These are phyloP conservation scores for Leucophenga varia DNA, from an alignment of 1,140 invertebrate species.

Conservation along the genomic window DNA sequence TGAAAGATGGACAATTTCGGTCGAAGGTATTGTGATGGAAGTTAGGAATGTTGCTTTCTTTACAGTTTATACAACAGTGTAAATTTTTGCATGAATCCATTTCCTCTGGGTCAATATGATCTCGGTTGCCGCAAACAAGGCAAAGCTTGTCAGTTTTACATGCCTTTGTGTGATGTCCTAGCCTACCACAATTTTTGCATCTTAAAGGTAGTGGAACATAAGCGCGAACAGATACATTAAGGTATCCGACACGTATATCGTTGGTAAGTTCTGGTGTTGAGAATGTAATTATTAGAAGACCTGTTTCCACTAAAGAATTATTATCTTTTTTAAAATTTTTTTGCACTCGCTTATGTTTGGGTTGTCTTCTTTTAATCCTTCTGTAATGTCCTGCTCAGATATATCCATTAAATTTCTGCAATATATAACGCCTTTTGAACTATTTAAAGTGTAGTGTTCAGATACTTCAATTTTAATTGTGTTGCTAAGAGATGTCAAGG, in stretches of 20 bases:
- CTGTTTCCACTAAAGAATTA: neutral
- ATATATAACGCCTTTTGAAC: conserved; percentile 2
- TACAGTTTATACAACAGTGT: neutral
- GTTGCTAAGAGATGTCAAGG: neutral
- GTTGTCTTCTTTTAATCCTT: too few relatives aligned
- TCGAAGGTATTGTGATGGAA: neutral
- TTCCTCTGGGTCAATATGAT: neutral
- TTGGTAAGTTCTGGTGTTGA: neutral
- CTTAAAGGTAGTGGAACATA: neutral
- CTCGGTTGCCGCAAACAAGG: neutral
- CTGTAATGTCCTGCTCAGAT: too few relatives aligned
- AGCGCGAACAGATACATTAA: neutral
- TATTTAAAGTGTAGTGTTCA: neutral
- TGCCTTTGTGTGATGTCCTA: neutral
- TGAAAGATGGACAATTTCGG: neutral
- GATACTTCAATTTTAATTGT: conserved; percentile 2
- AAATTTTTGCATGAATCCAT: neutral
- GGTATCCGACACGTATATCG: neutral
- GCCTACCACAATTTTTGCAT: neutral
- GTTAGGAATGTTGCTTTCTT: neutral
- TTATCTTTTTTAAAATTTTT: neutral
- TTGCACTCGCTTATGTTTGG: neutral
- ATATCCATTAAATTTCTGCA: neutral
- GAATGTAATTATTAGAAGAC: neutral
- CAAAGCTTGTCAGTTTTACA: neutral